phyloP scores from a whole-genome alignment of 1,140 invertebrate genomes.

The Tribolium madens region DNA sequence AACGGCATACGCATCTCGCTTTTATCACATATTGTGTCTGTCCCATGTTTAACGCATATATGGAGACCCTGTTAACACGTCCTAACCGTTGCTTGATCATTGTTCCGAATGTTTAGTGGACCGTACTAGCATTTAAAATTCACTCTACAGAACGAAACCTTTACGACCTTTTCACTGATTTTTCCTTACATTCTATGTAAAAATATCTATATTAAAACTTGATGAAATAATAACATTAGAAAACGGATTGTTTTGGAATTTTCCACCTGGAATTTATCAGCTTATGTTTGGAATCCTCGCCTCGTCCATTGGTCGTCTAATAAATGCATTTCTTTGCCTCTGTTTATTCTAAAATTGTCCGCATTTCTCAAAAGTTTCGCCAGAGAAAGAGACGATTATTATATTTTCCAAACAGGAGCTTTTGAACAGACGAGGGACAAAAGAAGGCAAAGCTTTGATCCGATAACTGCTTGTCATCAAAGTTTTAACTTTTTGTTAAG shows the following conservation, averaged over 20 bases:
- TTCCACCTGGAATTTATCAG: conserved; percentile 7
- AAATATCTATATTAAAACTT: conserved; percentile 8
- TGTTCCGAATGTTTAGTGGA: conserved; percentile 43
- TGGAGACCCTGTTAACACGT: conserved; percentile 30
- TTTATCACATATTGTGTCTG: conserved; percentile 33
- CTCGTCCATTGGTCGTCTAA: conserved; percentile 10
- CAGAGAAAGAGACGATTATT: not conserved
- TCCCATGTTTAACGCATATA: conserved; percentile 31
- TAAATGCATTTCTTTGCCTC: conserved; percentile 5
- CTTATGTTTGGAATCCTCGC: conserved; percentile 19
- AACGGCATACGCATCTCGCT: conserved; percentile 29
- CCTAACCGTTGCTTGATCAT: conserved; percentile 22
- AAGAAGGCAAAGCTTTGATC: too few relatives aligned
- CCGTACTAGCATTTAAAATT: conserved; percentile 41
- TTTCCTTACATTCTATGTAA: not conserved
- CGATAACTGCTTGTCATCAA: too few relatives aligned
- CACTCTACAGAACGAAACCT: conserved; percentile 31
- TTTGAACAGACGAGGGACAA: too few relatives aligned
- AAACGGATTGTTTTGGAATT: conserved; percentile 17
- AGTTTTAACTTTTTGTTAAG: too few relatives aligned
- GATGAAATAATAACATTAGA: conserved; percentile 16
- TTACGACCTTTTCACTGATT: conserved; percentile 1
- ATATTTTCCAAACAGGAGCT: too few relatives aligned
- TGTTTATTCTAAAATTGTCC: conserved; percentile 6
- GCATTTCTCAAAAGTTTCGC: not conserved